phyloP scores from a whole-genome alignment of 1,140 invertebrate genomes.

The Mercenaria mercenaria region DNA sequence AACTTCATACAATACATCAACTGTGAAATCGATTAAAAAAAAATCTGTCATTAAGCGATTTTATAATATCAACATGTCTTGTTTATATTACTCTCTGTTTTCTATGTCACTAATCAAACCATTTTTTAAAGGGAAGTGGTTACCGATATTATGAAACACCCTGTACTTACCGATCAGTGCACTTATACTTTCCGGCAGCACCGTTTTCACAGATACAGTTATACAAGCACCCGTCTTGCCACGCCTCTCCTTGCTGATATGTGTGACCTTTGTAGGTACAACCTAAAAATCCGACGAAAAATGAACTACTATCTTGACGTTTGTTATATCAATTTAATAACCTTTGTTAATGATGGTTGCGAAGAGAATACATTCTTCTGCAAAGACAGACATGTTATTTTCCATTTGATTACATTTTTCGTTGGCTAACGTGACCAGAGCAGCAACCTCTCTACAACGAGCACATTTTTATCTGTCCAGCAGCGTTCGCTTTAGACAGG shows the following conservation, averaged over 20 bases:
- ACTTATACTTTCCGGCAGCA: slow-evolving; percentile 34
- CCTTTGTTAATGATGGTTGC: not conserved
- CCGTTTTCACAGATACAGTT: slow-evolving; percentile 57
- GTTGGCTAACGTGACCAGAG: not conserved
- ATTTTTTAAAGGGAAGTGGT: too few relatives aligned
- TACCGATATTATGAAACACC: not conserved
- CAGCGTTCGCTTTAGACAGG: too few relatives aligned
- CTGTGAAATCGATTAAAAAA: too few relatives aligned
- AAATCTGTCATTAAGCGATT: too few relatives aligned
- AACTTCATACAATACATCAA: too few relatives aligned
- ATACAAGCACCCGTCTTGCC: slow-evolving; percentile 52
- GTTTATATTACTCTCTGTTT: too few relatives aligned
- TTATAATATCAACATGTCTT: too few relatives aligned
- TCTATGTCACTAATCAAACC: too few relatives aligned
- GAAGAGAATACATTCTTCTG: too few relatives aligned
- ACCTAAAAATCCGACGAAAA: not conserved
- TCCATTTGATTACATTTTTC: not conserved
- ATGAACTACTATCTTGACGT: not conserved
- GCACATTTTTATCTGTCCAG: not conserved
- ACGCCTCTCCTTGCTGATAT: slow-evolving; percentile 36
- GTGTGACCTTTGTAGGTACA: slow-evolving; percentile 51
- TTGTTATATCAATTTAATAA: not conserved
- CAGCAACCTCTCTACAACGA: not conserved
- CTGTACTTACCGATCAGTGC: slow-evolving; percentile 34
- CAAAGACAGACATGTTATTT: too few relatives aligned